Base-by-base conservation (phyloP, 2,888 invertebrate species). In the Caenorhabditis angaria region DNA sequence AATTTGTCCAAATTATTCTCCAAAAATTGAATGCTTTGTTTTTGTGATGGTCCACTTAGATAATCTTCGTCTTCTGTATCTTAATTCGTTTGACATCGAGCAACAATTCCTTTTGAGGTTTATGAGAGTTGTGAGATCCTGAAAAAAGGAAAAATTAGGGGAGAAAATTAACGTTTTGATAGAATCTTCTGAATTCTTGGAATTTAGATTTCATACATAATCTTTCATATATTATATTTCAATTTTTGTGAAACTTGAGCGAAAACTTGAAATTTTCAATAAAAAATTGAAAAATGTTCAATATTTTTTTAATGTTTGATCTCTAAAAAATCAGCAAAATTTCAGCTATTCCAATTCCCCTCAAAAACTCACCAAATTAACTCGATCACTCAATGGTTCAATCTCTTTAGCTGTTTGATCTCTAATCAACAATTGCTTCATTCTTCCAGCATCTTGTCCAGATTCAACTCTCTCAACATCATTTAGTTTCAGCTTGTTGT, bases 1-100 rank as follows among this genome's bases (percentile, higher is more conserved):
- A 99, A 90, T 89, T 99, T 97, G 89, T 99, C 99, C 87, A 99
- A 91, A 89, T 99, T 99, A 90, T 97, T 99, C 90, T 99, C 99
- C 87, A 99, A 91, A 92, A 99, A 99, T 85, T 94, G 94, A 89
- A 99, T 99, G 91, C 99, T 97, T 90, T 99, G 99, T 89, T 95
- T 96, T 90, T 99, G 99, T 27, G 97, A 97, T 81, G 96, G 84
- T n/a, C 86, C 87, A 24, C 81, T 70, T 65, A 86, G 81, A 48
- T 85, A 85, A 27, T 87, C 87, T 25, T 87, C 82, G 25, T 61
- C 73, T 48, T 70, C 81, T 12, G 50, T 63, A 55, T 75, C 72
- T 57, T 69, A 61, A 29, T 51, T 60, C 12, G 53, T 54, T 91
- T 91, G 87, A 77, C 92, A 91, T 69, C 91, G 87, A 77, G 93